Conservation (phyloP, 1,140 invertebrate genomes). For the Drosophila sp. region DNA sequence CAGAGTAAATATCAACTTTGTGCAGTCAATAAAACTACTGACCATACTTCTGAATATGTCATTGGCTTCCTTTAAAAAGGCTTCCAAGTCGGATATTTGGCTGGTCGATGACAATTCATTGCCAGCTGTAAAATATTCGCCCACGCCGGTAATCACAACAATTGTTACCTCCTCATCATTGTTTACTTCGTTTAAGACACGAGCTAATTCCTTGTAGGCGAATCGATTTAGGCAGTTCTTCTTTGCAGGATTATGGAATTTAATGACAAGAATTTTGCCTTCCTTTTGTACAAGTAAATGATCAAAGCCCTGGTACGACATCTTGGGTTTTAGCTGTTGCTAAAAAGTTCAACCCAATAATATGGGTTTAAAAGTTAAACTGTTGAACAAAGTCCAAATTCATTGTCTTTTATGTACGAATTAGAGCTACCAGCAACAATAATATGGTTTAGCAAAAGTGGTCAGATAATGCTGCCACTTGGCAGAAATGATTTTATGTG, state of each 20-base stretch:
- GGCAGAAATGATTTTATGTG: too few relatives aligned
- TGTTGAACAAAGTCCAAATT: slow-evolving; percentile 8
- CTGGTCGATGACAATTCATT: slow-evolving; percentile 57
- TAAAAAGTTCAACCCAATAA: too few relatives aligned
- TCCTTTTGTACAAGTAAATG: slow-evolving; percentile 62
- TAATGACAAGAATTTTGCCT: slow-evolving; percentile 85
- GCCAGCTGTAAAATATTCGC: slow-evolving; percentile 70
- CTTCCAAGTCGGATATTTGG: slow-evolving; percentile 36
- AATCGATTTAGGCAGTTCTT: slow-evolving; percentile 91
- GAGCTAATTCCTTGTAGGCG: slow-evolving; percentile 61
- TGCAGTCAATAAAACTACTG: slow-evolving; percentile 93
- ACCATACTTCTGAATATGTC: slow-evolving; percentile 87
- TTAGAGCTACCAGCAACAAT: too few relatives aligned
- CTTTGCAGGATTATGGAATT: slow-evolving; percentile 90
- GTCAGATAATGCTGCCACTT: too few relatives aligned
- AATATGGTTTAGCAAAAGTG: too few relatives aligned
- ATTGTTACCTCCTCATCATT: slow-evolving; percentile 56
- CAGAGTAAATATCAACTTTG: slow-evolving; percentile 94
- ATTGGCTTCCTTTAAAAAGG: slow-evolving; percentile 38
- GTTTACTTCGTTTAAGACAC: slow-evolving; percentile 56
- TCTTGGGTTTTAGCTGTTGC: slow-evolving; percentile 20
- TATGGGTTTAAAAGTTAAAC: neutral
- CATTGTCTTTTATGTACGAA: neutral
- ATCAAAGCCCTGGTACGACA: slow-evolving; percentile 60
- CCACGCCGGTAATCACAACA: slow-evolving; percentile 69